Base-by-base conservation (phyloP, 64 coral and sea anemone species). In the Acropora yongei region DNA sequence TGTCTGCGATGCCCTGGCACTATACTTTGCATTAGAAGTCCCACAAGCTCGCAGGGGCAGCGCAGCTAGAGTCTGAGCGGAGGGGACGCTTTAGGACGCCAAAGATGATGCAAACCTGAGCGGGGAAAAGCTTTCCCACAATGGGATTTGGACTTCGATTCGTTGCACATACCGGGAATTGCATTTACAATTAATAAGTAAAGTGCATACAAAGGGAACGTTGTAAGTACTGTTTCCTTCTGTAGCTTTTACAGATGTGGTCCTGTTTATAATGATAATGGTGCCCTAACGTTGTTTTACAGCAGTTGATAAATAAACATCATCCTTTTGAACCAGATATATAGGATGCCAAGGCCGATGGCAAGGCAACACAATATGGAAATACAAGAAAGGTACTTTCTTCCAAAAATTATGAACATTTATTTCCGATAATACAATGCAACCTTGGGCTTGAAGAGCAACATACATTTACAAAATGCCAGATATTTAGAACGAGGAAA, bases 341-440 rank as follows among this genome's bases (percentile, higher is more conserved):
- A 73, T 30, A 73, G 67, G 67, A 30, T 30, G 41, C 69, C 18
- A 30, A 73, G 69, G n/a, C 41, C 3, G n/a, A 30, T 1, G 18
- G 16, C 18, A 14, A 30, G 69, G 18, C 69, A 30, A 73, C 69
- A 30, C 18, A 30, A 73, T 73, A 73, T 30, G 69, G 69, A 73
- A 73, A 73, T 73, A 61, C 69, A 19, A 1, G 69, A 73, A 73
- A 73, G 69, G 1, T 30, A 73, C 69, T 71, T 71, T 71, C 69
- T 73, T 30, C 3, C 16, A 73, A 73, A 73, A 73, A 30, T 73
- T 73, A 30, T 73, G 69, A 73, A 73, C 67, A 71, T 71, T 71
- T 71, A 65, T 65, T 65, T 65, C 60, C 60, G 60, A 69, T 13
- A 69, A 73, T 73, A 73, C 69, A 73, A 73, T 20, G 0, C 69